Percentiles rank a stretch among this genome's conserved stretches.
phyloP scores from a whole-genome alignment of 2,888 invertebrate genomes.

The Cheilosia impressa region DNA sequence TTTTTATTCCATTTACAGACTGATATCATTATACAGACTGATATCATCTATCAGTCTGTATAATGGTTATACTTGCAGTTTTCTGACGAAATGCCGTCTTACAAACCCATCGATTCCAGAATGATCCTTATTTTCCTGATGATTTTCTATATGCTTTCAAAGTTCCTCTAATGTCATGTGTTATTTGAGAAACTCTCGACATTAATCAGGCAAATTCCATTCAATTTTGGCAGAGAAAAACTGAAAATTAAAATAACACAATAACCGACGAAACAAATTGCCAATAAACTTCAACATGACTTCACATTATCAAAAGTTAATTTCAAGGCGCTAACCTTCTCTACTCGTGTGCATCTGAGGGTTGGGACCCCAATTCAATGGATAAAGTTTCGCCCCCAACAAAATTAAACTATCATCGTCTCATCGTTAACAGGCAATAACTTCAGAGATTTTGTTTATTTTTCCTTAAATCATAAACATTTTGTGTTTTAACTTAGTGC shows the following conservation, averaged over 20 bases:
- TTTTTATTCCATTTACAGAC: too few relatives aligned
- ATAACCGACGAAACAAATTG: conserved; percentile 8
- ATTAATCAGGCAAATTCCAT: conserved; percentile 18
- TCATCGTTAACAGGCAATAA: conserved; percentile 58
- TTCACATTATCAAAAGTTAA: conserved; percentile 9
- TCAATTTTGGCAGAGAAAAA: conserved; percentile 1
- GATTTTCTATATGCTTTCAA: too few relatives aligned
- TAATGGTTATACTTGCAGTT: too few relatives aligned
- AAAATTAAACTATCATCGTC: conserved; percentile 48
- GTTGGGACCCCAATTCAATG: conserved; percentile 11
- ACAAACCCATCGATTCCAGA: too few relatives aligned
- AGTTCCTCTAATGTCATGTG: too few relatives aligned
- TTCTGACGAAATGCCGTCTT: too few relatives aligned
- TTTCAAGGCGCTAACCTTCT: conserved; percentile 19
- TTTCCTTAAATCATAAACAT: conserved; percentile 25
- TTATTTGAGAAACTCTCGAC: too few relatives aligned
- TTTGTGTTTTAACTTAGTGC: conserved; percentile 18
- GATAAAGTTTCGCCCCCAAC: conserved; percentile 49
- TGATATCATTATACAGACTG: too few relatives aligned
- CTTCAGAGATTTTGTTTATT: conserved; percentile 38
- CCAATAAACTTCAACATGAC: conserved; percentile 39
- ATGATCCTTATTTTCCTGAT: too few relatives aligned
- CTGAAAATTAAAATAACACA: conserved; percentile 35
- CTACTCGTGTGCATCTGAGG: conserved; percentile 2
- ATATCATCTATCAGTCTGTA: too few relatives aligned